A percentile compares a stretch with the other conserved stretches of the same genome.
These are phyloP conservation scores for Silvanus unidentatus DNA, from an alignment of 2,888 invertebrate species.

Conservation along the genomic window DNA sequence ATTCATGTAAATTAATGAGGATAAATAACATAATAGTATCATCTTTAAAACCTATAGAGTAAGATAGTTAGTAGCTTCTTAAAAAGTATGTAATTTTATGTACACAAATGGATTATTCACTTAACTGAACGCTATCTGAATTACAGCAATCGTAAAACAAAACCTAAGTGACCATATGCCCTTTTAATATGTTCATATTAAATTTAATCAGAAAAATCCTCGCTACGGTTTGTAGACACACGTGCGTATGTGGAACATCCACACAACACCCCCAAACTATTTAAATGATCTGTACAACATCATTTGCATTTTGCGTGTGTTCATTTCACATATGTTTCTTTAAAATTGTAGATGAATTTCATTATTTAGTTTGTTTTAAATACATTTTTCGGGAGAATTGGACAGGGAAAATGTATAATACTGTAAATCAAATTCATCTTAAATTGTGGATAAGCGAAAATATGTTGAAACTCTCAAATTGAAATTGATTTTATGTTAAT, in stretches of 20 bases:
- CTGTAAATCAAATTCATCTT: too few species aligned
- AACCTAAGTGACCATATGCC: slow-evolving; percentile 31
- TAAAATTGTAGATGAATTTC: too few species aligned
- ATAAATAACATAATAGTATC: too few species aligned
- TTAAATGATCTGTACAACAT: slow-evolving; percentile 38
- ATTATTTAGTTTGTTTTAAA: too few species aligned
- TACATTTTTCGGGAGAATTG: too few species aligned
- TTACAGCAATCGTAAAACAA: slow-evolving; percentile 17
- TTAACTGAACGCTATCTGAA: slow-evolving; percentile 20
- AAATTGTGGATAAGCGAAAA: too few species aligned
- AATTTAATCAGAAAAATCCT: slow-evolving; percentile 36
- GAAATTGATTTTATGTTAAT: too few species aligned
- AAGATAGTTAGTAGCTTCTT: slow-evolving; percentile 1
- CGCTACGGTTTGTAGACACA: slow-evolving; percentile 36
- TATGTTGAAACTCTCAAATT: too few species aligned
- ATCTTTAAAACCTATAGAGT: slow-evolving; percentile 13
- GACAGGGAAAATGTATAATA: too few species aligned
- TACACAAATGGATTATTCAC: slow-evolving; percentile 5
- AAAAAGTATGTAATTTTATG: too few species aligned
- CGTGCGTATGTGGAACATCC: slow-evolving; percentile 36
- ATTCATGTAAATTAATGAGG: too few species aligned
- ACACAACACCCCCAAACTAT: slow-evolving; percentile 37
- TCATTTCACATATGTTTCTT: slow-evolving; percentile 34
- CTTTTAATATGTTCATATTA: slow-evolving; percentile 36
- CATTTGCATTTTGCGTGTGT: slow-evolving; percentile 41